Percentiles rank a stretch among this genome's conserved stretches.
Conservation (phyloP, 2,888 invertebrate species). For the Tipula lateralis region DNA sequence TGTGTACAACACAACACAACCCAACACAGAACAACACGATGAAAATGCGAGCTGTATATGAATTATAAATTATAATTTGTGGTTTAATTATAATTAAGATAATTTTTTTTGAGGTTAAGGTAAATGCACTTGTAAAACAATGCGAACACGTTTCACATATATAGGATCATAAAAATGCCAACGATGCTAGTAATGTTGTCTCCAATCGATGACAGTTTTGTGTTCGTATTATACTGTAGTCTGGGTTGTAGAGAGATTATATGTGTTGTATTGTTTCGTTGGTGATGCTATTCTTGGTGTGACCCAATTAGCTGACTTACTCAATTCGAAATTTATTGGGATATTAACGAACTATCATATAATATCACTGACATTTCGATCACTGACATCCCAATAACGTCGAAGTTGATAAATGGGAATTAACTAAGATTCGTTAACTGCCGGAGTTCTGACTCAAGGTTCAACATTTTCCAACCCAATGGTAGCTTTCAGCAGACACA, state of each 20-base stretch:
- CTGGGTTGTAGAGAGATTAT: neutral
- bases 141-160: neutral
- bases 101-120: conserved; percentile 12
- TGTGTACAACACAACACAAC: too few relatives aligned
- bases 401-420: too few relatives aligned
- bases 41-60: neutral
- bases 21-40: neutral
- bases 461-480: too few relatives aligned
- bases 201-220: neutral
- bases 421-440: too few relatives aligned
- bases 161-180: too few relatives aligned
- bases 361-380: too few relatives aligned
- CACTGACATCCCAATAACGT: too few relatives aligned
- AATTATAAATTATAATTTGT: neutral
- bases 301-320: neutral
- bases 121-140: neutral
- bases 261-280: neutral
- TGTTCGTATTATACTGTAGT: neutral
- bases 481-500: too few relatives aligned
- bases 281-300: neutral
- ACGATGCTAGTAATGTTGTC: neutral
- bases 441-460: too few relatives aligned
- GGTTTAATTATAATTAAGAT: neutral
- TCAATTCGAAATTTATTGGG: neutral
- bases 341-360: neutral